These are phyloP conservation scores for Abrostola tripartita DNA, from an alignment of 2,888 invertebrate genomes.

Conservation along the genomic window DNA sequence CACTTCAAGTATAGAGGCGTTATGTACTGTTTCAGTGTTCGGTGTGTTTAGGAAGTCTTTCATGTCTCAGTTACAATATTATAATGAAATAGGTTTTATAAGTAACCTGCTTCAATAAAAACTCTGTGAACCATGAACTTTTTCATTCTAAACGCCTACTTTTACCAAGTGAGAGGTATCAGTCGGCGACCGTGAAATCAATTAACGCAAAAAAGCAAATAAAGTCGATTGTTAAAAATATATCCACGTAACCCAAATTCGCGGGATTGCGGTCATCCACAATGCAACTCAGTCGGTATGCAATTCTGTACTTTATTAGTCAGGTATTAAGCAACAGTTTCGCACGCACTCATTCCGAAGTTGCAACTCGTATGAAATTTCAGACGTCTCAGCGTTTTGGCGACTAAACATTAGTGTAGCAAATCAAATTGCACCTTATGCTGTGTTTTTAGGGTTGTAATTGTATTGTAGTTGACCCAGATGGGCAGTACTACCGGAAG, in stretches of 20 bases:
- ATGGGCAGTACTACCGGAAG: slow-evolving; percentile 68
- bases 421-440: slow-evolving; percentile 20
- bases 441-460: slow-evolving; percentile 38
- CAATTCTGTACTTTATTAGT: slow-evolving; percentile 37
- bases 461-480: slow-evolving; percentile 23
- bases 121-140: slow-evolving; percentile 50
- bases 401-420: slow-evolving; percentile 14
- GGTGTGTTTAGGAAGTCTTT: slow-evolving; percentile 2
- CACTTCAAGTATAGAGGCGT: not conserved
- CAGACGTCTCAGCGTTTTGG: slow-evolving; percentile 51
- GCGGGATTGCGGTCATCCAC: slow-evolving; percentile 48
- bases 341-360: slow-evolving; percentile 19
- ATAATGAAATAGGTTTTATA: slow-evolving; percentile 5
- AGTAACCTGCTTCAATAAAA: slow-evolving; percentile 13
- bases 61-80: not conserved
- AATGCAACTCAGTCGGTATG: slow-evolving; percentile 32
- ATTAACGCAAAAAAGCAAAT: slow-evolving; percentile 46
- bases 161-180: slow-evolving; percentile 53
- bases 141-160: slow-evolving; percentile 40
- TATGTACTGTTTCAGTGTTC: too few species aligned
- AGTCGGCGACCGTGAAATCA: slow-evolving; percentile 51
- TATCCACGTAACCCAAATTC: slow-evolving; percentile 50
- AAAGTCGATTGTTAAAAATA: slow-evolving; percentile 40
- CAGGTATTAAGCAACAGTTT: slow-evolving; percentile 27
- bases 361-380: slow-evolving; percentile 44